Conservation (phyloP, 2,113 vertebrate genomes). For the Dolichotis patagonum region DNA sequence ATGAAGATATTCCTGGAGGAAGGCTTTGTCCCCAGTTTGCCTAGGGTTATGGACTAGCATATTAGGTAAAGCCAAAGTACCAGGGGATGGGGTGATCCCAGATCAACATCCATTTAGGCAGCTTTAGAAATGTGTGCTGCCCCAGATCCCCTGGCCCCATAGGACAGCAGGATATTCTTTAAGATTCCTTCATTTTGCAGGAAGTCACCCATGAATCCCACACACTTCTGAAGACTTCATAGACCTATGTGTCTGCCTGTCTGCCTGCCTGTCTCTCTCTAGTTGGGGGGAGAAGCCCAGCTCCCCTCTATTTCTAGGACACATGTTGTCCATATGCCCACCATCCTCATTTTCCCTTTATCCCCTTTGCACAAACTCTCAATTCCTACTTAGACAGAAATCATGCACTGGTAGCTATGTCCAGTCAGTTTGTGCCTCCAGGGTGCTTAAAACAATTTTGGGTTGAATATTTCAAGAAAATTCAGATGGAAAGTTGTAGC, state of each 20-base stretch:
- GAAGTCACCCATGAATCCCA: neutral
- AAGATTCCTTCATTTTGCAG: neutral
- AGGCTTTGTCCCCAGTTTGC: neutral
- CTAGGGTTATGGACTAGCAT: neutral
- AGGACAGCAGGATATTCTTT: neutral
- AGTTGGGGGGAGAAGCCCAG: neutral
- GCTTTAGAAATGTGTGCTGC: neutral
- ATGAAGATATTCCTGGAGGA: neutral
- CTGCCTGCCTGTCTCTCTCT: neutral
- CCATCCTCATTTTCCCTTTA: neutral
- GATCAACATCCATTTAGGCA: neutral
- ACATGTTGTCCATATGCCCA: neutral
- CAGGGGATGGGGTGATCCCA: neutral
- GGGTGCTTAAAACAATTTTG: neutral
- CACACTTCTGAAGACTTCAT: neutral
- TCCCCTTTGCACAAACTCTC: neutral
- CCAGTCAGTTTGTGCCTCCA: neutral
- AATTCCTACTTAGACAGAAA: neutral
- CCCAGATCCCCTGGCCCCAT: neutral
- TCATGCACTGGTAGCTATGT: neutral
- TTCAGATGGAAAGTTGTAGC: neutral
- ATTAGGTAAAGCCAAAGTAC: neutral
- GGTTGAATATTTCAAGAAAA: neutral
- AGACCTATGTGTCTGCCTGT: neutral
- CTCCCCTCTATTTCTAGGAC: slow-evolving; percentile 2